A percentile compares a stretch with the other conserved stretches of the same genome.
Conservation (phyloP, 1,140 invertebrate species). For the Ectropis grisescens region DNA sequence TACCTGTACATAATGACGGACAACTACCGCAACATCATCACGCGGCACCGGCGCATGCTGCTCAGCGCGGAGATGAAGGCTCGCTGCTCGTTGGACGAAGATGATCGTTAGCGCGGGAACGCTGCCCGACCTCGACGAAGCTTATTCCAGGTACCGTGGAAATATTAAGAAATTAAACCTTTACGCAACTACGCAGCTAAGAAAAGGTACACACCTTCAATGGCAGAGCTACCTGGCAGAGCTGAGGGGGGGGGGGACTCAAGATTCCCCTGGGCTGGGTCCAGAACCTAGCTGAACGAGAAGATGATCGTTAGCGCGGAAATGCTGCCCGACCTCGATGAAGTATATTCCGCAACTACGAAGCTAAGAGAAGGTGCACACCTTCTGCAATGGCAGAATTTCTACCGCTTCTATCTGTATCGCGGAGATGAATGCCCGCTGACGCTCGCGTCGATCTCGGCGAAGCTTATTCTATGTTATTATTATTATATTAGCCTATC, state of each 20-base stretch:
- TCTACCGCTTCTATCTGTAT: constrained; percentile 91
- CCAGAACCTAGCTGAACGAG: too few species aligned
- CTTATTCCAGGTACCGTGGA: constrained; percentile 80
- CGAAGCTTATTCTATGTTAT: too few species aligned
- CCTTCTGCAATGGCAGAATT: constrained; percentile 89
- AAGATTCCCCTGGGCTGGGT: too few species aligned
- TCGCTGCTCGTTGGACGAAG: constrained; percentile 77
- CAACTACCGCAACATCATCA: constrained; percentile 88
- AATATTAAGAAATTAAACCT: too few species aligned
- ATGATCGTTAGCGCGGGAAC: constrained; percentile 89
- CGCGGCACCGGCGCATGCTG: constrained; percentile 82
- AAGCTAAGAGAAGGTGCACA: too few species aligned
- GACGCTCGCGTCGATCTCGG: too few species aligned
- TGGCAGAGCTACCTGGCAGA: too few species aligned
- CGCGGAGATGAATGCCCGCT: too few species aligned
- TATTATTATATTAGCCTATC: too few species aligned
- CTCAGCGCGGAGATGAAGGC: constrained; percentile 82
- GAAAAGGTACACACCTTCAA: too few species aligned
- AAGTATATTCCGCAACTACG: constrained; percentile 90
- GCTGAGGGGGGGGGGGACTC: too few species aligned
- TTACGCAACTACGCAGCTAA: too few species aligned
- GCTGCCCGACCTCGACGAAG: constrained; percentile 88
- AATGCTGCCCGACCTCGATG: constrained; percentile 88
- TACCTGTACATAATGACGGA: constrained; percentile 95
- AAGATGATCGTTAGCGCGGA: constrained; percentile 87